Evolutionary conservation across 1,140 invertebrate species (phyloP).

Genomic region (Goniozus legneri): DNA sequence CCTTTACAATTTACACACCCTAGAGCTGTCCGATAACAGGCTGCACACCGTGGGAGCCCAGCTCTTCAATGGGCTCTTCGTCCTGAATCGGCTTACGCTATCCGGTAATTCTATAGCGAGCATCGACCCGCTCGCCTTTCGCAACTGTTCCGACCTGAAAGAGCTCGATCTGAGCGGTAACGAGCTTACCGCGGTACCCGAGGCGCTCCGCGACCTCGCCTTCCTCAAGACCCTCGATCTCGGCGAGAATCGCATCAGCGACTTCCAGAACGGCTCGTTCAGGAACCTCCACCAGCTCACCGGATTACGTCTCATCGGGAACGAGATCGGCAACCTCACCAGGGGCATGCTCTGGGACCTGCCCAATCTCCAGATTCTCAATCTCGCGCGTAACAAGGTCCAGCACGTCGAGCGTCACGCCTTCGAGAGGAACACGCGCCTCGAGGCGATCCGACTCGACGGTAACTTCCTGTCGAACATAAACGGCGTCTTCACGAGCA

Average conservation of each 20-base stretch:
- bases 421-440: constrained; percentile 72
- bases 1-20: constrained; percentile 80
- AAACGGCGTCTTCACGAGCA: constrained; percentile 78
- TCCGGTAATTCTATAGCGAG: constrained; percentile 81
- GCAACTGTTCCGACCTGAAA: constrained; percentile 86
- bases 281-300: constrained; percentile 80
- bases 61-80: constrained; percentile 80
- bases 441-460: constrained; percentile 82
- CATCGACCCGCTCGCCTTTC: constrained; percentile 80
- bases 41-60: constrained; percentile 76
- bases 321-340: constrained; percentile 80
- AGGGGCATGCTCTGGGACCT: constrained; percentile 83
- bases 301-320: constrained; percentile 79
- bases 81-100: constrained; percentile 77
- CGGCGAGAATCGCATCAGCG: constrained; percentile 80
- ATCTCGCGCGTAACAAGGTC: constrained; percentile 84
- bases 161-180: constrained; percentile 87
- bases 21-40: constrained; percentile 82
- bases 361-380: constrained; percentile 77
- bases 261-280: constrained; percentile 78
- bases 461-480: constrained; percentile 83
- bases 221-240: constrained; percentile 83
- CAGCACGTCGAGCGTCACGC: constrained; percentile 77
- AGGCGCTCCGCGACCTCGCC: constrained; percentile 74
- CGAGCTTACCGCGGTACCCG: constrained; percentile 74